Conservation (phyloP, 2,888 invertebrate genomes). For the Monochamus alternatus region DNA sequence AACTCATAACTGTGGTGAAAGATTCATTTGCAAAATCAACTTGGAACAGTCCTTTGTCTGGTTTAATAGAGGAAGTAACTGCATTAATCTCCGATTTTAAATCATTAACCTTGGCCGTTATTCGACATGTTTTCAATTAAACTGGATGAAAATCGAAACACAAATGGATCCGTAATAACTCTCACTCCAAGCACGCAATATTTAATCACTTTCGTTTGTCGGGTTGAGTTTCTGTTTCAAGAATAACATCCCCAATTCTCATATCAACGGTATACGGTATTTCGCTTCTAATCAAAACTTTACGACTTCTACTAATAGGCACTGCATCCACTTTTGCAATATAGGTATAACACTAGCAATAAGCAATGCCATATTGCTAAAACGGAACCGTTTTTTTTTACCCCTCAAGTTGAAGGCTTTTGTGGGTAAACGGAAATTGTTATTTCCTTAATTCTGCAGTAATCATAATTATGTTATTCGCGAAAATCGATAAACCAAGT, state of each 20-base stretch:
- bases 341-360: background rate
- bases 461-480: background rate
- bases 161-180: conserved; percentile 53
- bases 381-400: conserved; percentile 1
- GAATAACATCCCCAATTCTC: background rate
- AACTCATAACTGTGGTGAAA: background rate
- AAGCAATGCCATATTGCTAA: background rate
- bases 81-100: conserved; percentile 50
- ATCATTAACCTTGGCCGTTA: conserved; percentile 64
- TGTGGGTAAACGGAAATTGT: conserved; percentile 2
- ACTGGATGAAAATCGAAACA: conserved; percentile 56
- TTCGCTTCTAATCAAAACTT: too few relatives aligned
- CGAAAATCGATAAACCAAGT: conserved; percentile 5
- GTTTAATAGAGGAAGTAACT: conserved; percentile 32
- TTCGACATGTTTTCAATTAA: conserved; percentile 60
- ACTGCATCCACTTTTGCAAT: background rate
- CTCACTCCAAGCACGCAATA: conserved; percentile 59
- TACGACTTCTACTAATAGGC: too few relatives aligned
- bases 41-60: conserved; percentile 1
- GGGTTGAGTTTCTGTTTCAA: conserved; percentile 27
- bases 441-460: conserved; percentile 15
- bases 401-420: background rate
- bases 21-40: background rate
- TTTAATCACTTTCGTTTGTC: conserved; percentile 60
- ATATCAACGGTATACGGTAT: background rate